Evolutionary conservation across 2,888 invertebrate species (phyloP).

Genomic region (Lycophotia porphyrea): DNA sequence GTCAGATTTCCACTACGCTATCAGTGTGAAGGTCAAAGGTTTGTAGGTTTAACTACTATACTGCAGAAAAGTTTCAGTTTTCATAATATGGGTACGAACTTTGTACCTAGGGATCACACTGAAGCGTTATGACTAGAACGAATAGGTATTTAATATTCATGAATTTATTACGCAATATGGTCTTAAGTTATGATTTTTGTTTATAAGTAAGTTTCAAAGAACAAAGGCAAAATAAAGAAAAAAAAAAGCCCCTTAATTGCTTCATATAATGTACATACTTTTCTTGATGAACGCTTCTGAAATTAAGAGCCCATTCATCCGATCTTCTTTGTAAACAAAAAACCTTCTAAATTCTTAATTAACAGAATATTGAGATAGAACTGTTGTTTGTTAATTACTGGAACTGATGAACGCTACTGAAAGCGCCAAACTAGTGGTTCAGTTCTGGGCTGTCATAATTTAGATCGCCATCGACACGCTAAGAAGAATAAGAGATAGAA

Average conservation of each 20-base stretch:
- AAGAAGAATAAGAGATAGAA: neutral
- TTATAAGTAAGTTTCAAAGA: too few species aligned
- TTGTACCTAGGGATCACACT: neutral
- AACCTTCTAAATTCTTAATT: neutral
- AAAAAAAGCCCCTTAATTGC: too few species aligned
- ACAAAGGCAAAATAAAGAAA: too few species aligned
- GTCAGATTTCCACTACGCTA: slow-evolving; percentile 17
- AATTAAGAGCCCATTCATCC: too few species aligned
- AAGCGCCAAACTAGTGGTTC: neutral
- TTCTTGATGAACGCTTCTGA: too few species aligned
- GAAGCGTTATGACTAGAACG: neutral
- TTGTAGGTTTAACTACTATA: neutral
- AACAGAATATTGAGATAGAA: neutral
- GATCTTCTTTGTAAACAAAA: too few species aligned
- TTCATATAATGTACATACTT: too few species aligned
- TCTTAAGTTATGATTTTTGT: too few species aligned
- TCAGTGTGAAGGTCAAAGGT: slow-evolving; percentile 13
- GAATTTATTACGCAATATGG: too few species aligned
- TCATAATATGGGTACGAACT: neutral
- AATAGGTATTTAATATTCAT: neutral
- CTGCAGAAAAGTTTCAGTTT: slow-evolving; percentile 24
- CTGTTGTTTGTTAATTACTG: neutral
- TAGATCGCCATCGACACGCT: neutral
- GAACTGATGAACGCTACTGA: neutral
- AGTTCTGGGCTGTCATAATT: neutral